These are phyloP conservation scores for Brachyistius frenatus DNA, from an alignment of 2,113 vertebrate genomes.

Conservation along the genomic window DNA sequence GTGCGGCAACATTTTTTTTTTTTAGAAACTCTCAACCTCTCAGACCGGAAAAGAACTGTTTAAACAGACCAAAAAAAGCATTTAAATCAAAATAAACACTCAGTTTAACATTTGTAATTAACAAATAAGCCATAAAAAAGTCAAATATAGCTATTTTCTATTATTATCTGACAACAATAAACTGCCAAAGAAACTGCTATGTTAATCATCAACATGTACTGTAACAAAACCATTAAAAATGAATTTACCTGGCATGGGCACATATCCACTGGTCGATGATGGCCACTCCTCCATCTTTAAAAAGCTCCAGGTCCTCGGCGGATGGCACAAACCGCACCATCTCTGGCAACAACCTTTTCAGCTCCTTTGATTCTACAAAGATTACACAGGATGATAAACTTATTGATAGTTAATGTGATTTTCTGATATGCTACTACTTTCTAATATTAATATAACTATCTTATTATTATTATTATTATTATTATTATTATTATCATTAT, in stretches of 20 bases:
- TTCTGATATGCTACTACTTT: no score
- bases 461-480: neutral
- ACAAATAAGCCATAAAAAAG: no score
- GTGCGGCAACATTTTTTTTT: no score
- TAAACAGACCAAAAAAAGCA: no score
- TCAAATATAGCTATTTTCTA: no score
- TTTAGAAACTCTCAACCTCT: no score
- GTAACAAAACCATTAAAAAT: neutral
- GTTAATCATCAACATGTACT: neutral
- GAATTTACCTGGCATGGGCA: constrained; percentile 90
- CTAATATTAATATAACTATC: neutral
- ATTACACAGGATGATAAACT: neutral
- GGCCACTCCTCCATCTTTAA: constrained; percentile 94
- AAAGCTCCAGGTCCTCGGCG: constrained; percentile 89
- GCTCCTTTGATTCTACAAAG: constrained; percentile 86
- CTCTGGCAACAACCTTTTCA: constrained; percentile 88
- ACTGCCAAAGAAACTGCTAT: neutral
- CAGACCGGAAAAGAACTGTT: no score
- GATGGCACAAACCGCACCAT: constrained; percentile 92
- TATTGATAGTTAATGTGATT: neutral
- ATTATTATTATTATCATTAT: neutral
- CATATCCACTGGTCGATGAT: constrained; percentile 99
- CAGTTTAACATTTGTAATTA: no score
- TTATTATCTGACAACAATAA: no score
- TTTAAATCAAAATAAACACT: no score